These are phyloP conservation scores for Apamea sordens DNA, from an alignment of 2,888 invertebrate species.

Conservation along the genomic window DNA sequence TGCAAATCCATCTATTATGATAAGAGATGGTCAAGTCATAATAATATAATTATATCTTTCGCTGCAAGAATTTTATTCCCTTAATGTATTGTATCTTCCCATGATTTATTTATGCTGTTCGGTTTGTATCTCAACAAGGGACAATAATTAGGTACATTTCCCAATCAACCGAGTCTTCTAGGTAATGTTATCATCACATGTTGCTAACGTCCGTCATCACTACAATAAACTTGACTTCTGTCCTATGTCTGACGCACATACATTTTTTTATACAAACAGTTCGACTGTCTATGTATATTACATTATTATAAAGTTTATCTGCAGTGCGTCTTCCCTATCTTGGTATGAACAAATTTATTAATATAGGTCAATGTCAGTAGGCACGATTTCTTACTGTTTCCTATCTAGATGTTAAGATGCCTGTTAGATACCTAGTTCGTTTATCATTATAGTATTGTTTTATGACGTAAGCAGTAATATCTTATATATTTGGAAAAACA, in stretches of 20 bases:
- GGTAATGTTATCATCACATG: conserved; percentile 23
- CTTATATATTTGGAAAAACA: conserved; percentile 34
- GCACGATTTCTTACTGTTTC: conserved; percentile 17
- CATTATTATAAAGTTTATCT: conserved; percentile 41
- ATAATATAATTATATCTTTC: background rate
- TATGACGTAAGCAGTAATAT: conserved; percentile 8
- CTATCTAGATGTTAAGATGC: conserved; percentile 5
- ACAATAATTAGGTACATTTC: conserved; percentile 10
- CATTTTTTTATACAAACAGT: conserved; percentile 21
- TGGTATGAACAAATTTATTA: conserved; percentile 21
- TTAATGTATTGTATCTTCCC: background rate
- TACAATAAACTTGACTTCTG: conserved; percentile 34
- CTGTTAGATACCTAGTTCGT: conserved; percentile 11
- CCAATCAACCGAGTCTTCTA: conserved; percentile 1
- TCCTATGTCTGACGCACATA: conserved; percentile 51
- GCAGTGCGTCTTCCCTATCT: conserved; percentile 39
- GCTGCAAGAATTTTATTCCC: background rate
- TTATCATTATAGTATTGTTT: conserved; percentile 24
- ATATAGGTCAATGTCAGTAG: conserved; percentile 50
- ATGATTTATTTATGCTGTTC: background rate
- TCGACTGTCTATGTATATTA: conserved; percentile 1
- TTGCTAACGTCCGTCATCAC: conserved; percentile 47
- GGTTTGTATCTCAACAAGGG: too few species aligned
- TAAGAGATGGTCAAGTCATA: background rate
- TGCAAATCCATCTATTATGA: background rate